These are phyloP conservation scores for Phoxinus dragarum DNA, from an alignment of 2,797 vertebrate species.

Conservation along the genomic window DNA sequence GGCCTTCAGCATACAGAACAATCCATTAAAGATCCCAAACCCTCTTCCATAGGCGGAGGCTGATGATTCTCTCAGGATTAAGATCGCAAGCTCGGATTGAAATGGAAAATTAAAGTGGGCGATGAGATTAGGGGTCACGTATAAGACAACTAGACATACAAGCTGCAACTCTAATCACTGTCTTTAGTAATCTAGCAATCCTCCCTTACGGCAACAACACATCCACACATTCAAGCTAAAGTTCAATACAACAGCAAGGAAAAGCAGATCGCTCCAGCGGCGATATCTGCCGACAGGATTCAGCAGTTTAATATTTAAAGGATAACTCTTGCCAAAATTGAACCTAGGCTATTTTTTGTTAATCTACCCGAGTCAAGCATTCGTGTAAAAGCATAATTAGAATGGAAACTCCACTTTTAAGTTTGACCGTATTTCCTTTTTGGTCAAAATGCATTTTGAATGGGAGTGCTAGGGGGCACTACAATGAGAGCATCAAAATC, in stretches of 20 bases:
- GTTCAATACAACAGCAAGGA: background rate
- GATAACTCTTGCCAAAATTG: too few species aligned
- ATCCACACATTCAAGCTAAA: background rate
- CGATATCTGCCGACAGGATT: background rate
- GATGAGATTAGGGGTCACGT: constrained; percentile 30
- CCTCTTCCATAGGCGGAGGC: constrained; percentile 15
- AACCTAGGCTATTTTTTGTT: too few species aligned
- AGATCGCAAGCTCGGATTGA: background rate
- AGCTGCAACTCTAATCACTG: constrained; percentile 23
- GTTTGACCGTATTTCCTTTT: too few species aligned
- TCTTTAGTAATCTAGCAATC: constrained; percentile 35
- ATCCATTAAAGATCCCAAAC: constrained; percentile 3
- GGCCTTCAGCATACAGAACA: background rate
- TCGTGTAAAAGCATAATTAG: too few species aligned
- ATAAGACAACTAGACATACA: background rate
- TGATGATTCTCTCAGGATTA: constrained; percentile 31
- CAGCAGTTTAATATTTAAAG: background rate
- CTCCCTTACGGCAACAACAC: constrained; percentile 15
- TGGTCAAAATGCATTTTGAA: too few species aligned
- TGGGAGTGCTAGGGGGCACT: too few species aligned
- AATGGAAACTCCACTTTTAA: too few species aligned
- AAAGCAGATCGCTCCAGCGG: background rate
- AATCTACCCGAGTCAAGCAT: too few species aligned
- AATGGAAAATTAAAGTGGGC: constrained; percentile 31
- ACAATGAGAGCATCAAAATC: too few species aligned